phyloP scores from a whole-genome alignment of 2,888 invertebrate species.

The Tipula helvola region DNA sequence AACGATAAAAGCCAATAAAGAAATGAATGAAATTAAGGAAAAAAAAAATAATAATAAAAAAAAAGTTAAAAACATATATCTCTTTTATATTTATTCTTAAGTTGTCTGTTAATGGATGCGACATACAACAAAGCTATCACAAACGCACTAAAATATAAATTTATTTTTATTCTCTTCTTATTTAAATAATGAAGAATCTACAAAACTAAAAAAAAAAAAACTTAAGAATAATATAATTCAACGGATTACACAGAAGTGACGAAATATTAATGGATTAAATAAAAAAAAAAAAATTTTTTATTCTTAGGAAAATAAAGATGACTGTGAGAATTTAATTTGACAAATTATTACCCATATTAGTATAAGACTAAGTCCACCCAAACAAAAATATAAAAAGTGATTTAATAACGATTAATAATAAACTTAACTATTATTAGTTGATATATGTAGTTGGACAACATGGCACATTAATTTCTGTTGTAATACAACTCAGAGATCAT shows the following conservation, averaged over 20 bases:
- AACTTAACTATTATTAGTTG: background rate
- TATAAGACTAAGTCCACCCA: background rate
- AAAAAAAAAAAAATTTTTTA: no score
- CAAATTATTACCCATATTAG: background rate
- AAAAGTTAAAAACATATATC: background rate
- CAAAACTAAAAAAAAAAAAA: background rate
- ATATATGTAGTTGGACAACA: no score
- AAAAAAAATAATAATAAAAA: background rate
- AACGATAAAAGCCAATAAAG: slow-evolving; percentile 9
- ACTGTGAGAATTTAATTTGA: background rate
- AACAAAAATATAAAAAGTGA: background rate
- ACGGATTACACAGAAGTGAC: slow-evolving; percentile 4
- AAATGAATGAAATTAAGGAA: background rate
- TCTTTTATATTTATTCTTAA: slow-evolving; percentile 4
- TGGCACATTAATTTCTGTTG: no score
- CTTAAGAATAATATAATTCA: background rate
- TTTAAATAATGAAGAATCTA: background rate
- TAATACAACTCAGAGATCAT: no score
- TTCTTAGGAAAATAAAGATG: background rate
- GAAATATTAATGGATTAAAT: background rate
- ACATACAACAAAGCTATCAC: background rate
- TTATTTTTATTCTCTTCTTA: background rate
- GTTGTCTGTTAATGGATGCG: slow-evolving; percentile 4
- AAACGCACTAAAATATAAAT: background rate
- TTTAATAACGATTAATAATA: background rate